Percentiles rank a stretch among this genome's conserved stretches.
These are phyloP conservation scores for Mesitornis unicolor DNA, from an alignment of 2,113 vertebrate species.

Conservation along the genomic window DNA sequence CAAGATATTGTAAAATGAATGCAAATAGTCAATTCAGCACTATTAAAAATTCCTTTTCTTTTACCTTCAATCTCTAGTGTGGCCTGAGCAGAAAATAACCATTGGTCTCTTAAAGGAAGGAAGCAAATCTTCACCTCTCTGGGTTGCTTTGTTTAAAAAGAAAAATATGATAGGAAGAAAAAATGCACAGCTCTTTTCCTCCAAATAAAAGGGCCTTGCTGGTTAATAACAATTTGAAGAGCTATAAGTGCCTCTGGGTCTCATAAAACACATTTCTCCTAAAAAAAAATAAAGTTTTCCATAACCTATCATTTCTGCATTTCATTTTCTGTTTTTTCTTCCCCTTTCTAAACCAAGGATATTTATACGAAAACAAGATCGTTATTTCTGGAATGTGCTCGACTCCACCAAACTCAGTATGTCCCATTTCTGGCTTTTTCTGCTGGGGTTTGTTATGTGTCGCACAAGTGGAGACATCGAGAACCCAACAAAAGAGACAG, in stretches of 20 bases:
- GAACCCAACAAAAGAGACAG: background rate
- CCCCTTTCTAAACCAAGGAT: background rate
- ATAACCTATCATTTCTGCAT: background rate
- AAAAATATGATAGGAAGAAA: background rate
- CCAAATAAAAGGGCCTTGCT: slow-evolving; percentile 17
- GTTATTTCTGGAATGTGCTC: background rate
- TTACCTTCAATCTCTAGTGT: background rate
- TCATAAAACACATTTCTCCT: slow-evolving; percentile 18
- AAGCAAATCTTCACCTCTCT: background rate
- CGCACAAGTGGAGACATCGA: background rate
- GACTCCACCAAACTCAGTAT: background rate
- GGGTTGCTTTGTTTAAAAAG: slow-evolving; percentile 23
- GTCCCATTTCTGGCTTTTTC: background rate
- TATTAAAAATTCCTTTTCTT: slow-evolving; percentile 42
- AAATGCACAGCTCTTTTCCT: background rate
- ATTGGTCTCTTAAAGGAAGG: slow-evolving; percentile 4
- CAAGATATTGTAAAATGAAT: slow-evolving; percentile 58
- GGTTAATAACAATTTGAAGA: slow-evolving; percentile 6
- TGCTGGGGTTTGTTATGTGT: background rate
- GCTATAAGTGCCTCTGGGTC: background rate
- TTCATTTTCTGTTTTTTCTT: background rate
- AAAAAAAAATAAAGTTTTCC: background rate
- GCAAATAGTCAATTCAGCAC: slow-evolving; percentile 47
- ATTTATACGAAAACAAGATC: background rate
- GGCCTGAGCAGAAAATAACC: slow-evolving; percentile 3